Percentiles rank a stretch among this genome's conserved stretches.
phyloP scores from a whole-genome alignment of 2,888 invertebrate species.

The Archips crataeganus region DNA sequence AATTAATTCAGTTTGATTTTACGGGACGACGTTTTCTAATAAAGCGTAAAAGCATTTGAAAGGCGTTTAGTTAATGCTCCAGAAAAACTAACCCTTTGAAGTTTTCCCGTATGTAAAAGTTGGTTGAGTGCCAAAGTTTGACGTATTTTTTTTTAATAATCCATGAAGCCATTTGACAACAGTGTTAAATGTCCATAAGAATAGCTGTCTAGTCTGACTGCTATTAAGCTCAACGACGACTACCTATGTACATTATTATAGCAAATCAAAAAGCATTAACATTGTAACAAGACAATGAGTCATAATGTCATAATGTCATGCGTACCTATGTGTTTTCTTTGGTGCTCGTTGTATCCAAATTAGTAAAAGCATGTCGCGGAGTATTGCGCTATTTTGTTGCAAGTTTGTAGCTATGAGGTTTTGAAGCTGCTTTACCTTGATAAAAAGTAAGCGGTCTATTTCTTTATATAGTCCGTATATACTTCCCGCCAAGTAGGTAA shows the following conservation, averaged over 20 bases:
- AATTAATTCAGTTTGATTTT: slow-evolving; percentile 8
- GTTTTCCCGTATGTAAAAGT: slow-evolving; percentile 26
- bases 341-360: slow-evolving; percentile 3
- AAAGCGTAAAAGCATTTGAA: slow-evolving; percentile 24
- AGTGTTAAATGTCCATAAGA: slow-evolving; percentile 1
- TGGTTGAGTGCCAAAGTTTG: slow-evolving; percentile 29
- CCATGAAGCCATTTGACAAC: slow-evolving; percentile 31
- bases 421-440: slow-evolving; percentile 7
- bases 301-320: background rate
- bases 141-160: slow-evolving; percentile 25
- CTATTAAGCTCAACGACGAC: slow-evolving; percentile 9
- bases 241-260: background rate
- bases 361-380: slow-evolving; percentile 15
- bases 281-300: background rate
- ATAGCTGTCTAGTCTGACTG: slow-evolving; percentile 14
- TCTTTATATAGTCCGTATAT: background rate
- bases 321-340: background rate
- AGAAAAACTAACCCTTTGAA: slow-evolving; percentile 37
- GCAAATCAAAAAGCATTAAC: slow-evolving; percentile 1
- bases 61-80: slow-evolving; percentile 23
- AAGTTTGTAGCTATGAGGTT: slow-evolving; percentile 15
- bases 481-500: background rate
- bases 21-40: slow-evolving; percentile 9
- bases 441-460: slow-evolving; percentile 1
- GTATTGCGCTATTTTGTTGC: background rate